Base-by-base conservation (phyloP, 2,113 vertebrate genomes). In the Catharus bicknelli region DNA sequence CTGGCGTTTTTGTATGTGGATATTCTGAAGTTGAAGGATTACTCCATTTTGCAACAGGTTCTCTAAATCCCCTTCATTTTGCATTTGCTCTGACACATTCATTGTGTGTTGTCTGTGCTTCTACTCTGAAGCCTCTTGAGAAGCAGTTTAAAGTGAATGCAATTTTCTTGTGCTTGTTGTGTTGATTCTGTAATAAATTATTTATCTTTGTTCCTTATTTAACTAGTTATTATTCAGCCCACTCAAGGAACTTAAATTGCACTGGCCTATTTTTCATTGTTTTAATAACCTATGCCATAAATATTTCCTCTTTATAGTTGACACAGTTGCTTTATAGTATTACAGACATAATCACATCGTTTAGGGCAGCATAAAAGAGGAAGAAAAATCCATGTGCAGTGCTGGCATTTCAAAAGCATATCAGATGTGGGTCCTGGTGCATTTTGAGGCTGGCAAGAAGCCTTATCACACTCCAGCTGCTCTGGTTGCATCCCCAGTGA, bases 161-260 rank as follows among this genome's bases (percentile, higher is more conserved):
- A 63, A 59, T 74, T 94, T 91, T 91, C 43, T 82, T 76, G 34
- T 57, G 20, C 53, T 91, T 55, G 23, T 72, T 86, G 58, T 36
- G 69, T 58, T 69, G 58, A 80, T 82, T 90, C 59, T 87, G 51
- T 61, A 90, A 73, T 76, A 93, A 92, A 86, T 91, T 27, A 87
- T 87, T 78, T 88, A 69, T 54, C 34, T 79, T 86, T 45, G 32
- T 82, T 94, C 32, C 55, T 80, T 78, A 83, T 48, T 93, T 92
- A 94, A 84, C 77, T 83, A 83, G 73, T 69, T 90, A 47, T 78
- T 88, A 82, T 76, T 93, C 69, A 83, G 32, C 50, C 34, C 74
- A 20, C 55, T 89, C 76, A 90, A 84, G 22, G 54, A 90, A 67
- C 69, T 86, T 68, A 70, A 86, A 82, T 94, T 42, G 53, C 48